A percentile compares a stretch with the other conserved stretches of the same genome.
Evolutionary conservation across 1,140 invertebrate species (phyloP).

Genomic region (Ylistrum balloti): DNA sequence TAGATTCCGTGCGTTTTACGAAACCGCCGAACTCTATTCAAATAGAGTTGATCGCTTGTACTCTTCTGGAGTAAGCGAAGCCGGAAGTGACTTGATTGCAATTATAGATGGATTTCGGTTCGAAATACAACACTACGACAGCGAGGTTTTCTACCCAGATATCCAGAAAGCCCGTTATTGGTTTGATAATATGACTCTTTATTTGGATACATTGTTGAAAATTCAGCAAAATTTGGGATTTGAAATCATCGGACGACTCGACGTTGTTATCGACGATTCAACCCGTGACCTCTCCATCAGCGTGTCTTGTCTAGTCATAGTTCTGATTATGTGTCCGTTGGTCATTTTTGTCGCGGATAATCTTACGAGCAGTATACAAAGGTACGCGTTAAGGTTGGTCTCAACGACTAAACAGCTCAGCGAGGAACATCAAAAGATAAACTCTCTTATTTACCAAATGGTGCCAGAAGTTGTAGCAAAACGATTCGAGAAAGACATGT

Average conservation of each 20-base stretch:
- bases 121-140: conserved; percentile 62
- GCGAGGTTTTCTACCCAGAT: conserved; percentile 18
- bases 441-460: conserved; percentile 81
- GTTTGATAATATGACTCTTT: conserved; percentile 78
- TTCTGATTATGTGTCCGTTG: conserved; percentile 77
- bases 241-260: conserved; percentile 55
- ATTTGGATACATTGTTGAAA: conserved; percentile 74
- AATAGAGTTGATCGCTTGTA: conserved; percentile 62
- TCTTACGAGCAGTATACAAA: conserved; percentile 78
- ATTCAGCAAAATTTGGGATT: conserved; percentile 72
- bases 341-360: conserved; percentile 75
- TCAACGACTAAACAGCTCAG: conserved; percentile 80
- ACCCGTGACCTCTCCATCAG: conserved; percentile 58
- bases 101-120: conserved; percentile 57
- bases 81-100: conserved; percentile 53
- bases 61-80: conserved; percentile 3
- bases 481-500: conserved; percentile 80
- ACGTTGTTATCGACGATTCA: conserved; percentile 50
- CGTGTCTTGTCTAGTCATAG: conserved; percentile 67
- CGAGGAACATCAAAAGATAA: conserved; percentile 78
- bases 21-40: conserved; percentile 66
- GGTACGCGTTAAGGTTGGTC: conserved; percentile 77
- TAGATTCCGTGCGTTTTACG: conserved; percentile 64
- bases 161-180: conserved; percentile 60
- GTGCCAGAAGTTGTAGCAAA: conserved; percentile 85